These are phyloP conservation scores for Tricholauxania praeusta DNA, from an alignment of 2,888 invertebrate genomes.

Conservation along the genomic window DNA sequence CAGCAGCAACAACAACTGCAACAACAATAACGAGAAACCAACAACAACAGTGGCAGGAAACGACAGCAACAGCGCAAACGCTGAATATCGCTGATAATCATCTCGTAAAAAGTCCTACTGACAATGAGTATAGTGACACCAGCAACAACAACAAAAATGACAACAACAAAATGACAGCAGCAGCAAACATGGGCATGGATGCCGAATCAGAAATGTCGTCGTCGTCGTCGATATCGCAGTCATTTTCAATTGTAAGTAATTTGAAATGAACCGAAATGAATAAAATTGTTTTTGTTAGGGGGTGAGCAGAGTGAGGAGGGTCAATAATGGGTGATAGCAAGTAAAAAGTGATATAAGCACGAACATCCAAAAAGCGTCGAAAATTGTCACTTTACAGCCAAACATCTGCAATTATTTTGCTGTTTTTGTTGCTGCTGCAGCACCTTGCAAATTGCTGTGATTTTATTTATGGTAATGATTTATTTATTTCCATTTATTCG, in stretches of 20 bases:
- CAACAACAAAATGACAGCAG: conserved; percentile 18
- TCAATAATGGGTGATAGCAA: no score
- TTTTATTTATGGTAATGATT: no score
- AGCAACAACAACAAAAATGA: conserved; percentile 15
- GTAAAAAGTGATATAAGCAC: no score
- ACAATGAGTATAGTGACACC: conserved; percentile 22
- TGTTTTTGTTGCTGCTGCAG: no score
- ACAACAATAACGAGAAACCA: conserved; percentile 26
- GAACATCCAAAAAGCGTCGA: no score
- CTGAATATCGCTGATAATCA: conserved; percentile 15
- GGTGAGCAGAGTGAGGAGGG: no score
- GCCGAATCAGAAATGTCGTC: background rate
- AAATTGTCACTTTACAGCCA: no score
- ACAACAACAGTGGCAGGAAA: conserved; percentile 23
- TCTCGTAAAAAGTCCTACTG: background rate
- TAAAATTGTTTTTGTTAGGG: no score
- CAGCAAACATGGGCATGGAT: background rate
- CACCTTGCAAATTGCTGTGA: no score
- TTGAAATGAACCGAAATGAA: background rate
- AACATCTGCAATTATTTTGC: no score
- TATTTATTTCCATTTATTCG: no score
- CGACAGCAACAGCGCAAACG: background rate
- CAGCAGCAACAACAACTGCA: conserved; percentile 35
- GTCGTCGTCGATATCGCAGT: background rate
- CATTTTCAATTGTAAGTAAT: conserved; percentile 30